A percentile compares a stretch with the other conserved stretches of the same genome.
phyloP scores from a whole-genome alignment of 2,888 invertebrate genomes.

The Brachypalpus laphriformis region DNA sequence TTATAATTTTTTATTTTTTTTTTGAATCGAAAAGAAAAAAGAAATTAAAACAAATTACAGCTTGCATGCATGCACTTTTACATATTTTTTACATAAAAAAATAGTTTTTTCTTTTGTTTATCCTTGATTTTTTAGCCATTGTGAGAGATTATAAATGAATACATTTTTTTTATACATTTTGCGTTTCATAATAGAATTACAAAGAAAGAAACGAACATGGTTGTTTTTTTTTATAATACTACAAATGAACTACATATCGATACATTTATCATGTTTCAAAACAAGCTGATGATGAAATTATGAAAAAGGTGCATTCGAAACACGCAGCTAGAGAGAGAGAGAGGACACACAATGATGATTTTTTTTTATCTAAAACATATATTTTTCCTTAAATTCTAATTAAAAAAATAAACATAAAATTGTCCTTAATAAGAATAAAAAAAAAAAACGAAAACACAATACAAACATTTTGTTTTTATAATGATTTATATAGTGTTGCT shows the following conservation, averaged over 20 bases:
- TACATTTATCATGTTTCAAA: slow-evolving; percentile 7
- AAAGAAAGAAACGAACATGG: neutral
- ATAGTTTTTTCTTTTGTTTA: neutral
- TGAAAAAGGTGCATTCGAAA: slow-evolving; percentile 42
- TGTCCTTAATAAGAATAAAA: slow-evolving; percentile 30
- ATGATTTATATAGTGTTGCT: slow-evolving; percentile 21
- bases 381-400: slow-evolving; percentile 15
- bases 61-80: slow-evolving; percentile 67
- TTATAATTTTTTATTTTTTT: slow-evolving; percentile 1
- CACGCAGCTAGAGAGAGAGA: slow-evolving; percentile 29
- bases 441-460: slow-evolving; percentile 41
- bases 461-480: slow-evolving; percentile 12
- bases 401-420: slow-evolving; percentile 28
- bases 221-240: slow-evolving; percentile 16
- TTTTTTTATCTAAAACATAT: slow-evolving; percentile 27
- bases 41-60: slow-evolving; percentile 41
- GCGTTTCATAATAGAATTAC: neutral
- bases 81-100: slow-evolving; percentile 14
- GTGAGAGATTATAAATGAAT: slow-evolving; percentile 12
- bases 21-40: slow-evolving; percentile 15
- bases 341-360: slow-evolving; percentile 50
- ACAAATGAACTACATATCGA: slow-evolving; percentile 11
- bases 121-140: slow-evolving; percentile 15
- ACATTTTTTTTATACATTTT: slow-evolving; percentile 5
- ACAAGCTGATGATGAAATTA: slow-evolving; percentile 14